Evolutionary conservation across 2,113 vertebrate genomes (phyloP), one percentile per base, ranked within the genome.

Genomic region (Anser brachyrhynchus): DNA sequence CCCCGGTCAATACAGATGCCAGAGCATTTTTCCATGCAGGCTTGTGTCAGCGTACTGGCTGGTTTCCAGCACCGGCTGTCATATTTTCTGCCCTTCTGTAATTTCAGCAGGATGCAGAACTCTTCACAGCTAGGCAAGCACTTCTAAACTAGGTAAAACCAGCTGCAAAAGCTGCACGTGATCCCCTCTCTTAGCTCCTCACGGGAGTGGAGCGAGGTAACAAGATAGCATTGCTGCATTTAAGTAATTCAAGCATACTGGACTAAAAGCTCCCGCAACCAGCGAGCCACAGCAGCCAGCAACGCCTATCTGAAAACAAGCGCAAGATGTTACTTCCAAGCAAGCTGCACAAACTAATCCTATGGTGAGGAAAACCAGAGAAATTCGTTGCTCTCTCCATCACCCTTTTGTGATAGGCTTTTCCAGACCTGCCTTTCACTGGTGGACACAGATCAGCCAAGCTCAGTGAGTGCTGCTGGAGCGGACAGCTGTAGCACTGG

Each of bases 51-150:
- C 1, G 21, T 20, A 10, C 59, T 73, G 93, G 89, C 89, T 54
- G 8, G 6, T 18, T 89, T 75, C 92, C 87, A 93, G 81, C 6
- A 0, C 55, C 35, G 31, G 31, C 7, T 43, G 57, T 54, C 72
- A 5, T n/a, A 54, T 89, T 93, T 79, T 82, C 77, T 72, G 87
- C 70, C 80, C 91, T 93, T 95, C 95, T 96, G 95, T 89, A 97
- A 95, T 94, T 93, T 89, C 94, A 93, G 93, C 66, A 91, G 84
- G 61, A 72, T 44, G 76, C 74, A 95, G 62, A 84, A 22, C 80
- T 51, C 59, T 43, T 55, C 41, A 4, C 41, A 84, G 91, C 61
- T 61, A 62, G 54, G 75, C 55, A 65, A 66, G 82, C 59, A 18
- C 70, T 84, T 69, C 94, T 81, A 2, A 64, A 37, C 15, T 1